Evolutionary conservation across 2,113 vertebrate species (phyloP), one percentile per base, ranked within the genome.

Genomic region (Clupea harengus): DNA sequence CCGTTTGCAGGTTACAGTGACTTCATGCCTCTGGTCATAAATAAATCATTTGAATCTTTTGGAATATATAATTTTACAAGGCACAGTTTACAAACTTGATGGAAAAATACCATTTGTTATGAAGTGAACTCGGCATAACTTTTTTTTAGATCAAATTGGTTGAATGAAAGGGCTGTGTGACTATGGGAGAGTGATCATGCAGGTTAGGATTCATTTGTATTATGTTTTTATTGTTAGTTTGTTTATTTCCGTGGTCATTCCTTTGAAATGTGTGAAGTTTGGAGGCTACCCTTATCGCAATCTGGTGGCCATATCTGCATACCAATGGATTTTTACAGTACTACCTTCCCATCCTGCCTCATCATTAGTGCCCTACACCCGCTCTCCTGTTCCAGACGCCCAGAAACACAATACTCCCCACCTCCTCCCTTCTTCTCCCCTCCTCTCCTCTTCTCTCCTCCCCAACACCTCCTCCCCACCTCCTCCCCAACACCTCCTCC

Each of bases 21-120:
- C 20, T 57, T 20, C 46, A 8, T 97, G 97, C 83, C 97, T 98
- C 95, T 94, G 95, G 97, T 50, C 85, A n/a, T 67, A 67, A 67
- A 67, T 67, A 25, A 1, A 54, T 17, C 11, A 54, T 18, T 54
- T 54, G 52, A 67, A 57, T 57, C 13, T 11, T 52, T 52, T 57
- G 2, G 52, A 57, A 57, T 18, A 17, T 10, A 52, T 52, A 13
- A 2, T 15, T 54, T 54, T 57, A 57, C 18, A 57, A 67, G 6
- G 20, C 57, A 64, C 7, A 1, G n/a, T 22, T 64, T 22, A 64
- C 57, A 25, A 6, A 2, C 60, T 67, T 67, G 10, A 67, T 10
- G 18, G 60, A 67, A 67, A 57, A 57, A 9, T 6, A 64, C 57
- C n/a, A 25, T 22, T n/a, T 60, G 60, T 25, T 28, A 28, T 67